Evolutionary conservation across 2,113 vertebrate species (phyloP).

Genomic region (Pseudolaguvia tuberculata): DNA sequence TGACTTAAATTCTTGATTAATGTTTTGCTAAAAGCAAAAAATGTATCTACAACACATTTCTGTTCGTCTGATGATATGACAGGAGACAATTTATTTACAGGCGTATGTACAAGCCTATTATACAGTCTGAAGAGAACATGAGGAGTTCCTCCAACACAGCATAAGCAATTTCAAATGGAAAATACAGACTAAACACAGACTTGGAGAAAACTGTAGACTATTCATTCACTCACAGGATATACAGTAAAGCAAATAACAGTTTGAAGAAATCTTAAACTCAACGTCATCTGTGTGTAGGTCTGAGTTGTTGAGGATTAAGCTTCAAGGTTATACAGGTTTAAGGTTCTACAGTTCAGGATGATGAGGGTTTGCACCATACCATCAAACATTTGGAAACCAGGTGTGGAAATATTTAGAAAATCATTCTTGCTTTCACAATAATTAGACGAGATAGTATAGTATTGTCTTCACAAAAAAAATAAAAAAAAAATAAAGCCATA

Average conservation of each 20-base stretch:
- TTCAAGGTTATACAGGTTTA: too few species aligned
- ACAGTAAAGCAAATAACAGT: constrained; percentile 9
- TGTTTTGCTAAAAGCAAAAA: neutral
- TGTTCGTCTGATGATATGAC: neutral
- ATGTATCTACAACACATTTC: neutral
- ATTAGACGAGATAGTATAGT: too few species aligned
- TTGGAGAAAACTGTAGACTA: constrained; percentile 23
- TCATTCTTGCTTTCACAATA: too few species aligned
- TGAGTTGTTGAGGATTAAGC: neutral
- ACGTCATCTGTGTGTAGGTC: neutral
- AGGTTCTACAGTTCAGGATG: neutral
- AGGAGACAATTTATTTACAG: constrained; percentile 20
- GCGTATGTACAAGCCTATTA: constrained; percentile 8
- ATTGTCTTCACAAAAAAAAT: too few species aligned
- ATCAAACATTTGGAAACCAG: neutral
- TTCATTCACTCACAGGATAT: constrained; percentile 16
- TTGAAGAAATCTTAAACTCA: neutral
- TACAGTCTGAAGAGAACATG: neutral
- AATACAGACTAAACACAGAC: too few species aligned
- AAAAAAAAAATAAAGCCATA: too few species aligned
- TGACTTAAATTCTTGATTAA: neutral
- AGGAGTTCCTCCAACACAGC: neutral
- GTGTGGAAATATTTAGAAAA: too few species aligned
- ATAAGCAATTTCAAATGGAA: constrained; percentile 6
- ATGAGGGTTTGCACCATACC: neutral